phyloP scores from a whole-genome alignment of 37 sponge, comb jelly and placozoan species.

The Tethya wilhelma region DNA sequence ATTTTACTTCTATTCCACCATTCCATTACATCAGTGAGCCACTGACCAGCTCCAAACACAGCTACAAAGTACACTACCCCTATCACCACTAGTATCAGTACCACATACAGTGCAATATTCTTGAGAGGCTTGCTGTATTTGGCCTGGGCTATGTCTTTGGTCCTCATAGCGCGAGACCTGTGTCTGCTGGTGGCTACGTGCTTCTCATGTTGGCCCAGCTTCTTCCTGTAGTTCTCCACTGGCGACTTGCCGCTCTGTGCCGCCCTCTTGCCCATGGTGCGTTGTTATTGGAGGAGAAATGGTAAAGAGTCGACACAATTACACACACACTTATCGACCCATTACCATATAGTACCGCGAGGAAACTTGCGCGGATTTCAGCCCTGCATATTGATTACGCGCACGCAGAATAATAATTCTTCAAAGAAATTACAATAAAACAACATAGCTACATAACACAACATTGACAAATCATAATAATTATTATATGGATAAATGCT shows the following conservation, averaged over 20 bases:
- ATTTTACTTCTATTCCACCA: too few relatives aligned
- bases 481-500: too few relatives aligned
- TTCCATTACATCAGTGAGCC: neutral
- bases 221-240: constrained; percentile 11
- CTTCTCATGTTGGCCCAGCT: constrained; percentile 3
- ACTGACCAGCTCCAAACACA: neutral
- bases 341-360: too few relatives aligned
- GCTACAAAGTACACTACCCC: constrained; percentile 2
- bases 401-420: too few relatives aligned
- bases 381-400: too few relatives aligned
- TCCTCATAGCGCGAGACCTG: neutral
- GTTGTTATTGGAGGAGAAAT: neutral
- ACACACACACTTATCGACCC: too few relatives aligned
- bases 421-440: too few relatives aligned
- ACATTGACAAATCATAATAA: too few relatives aligned
- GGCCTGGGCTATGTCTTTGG: neutral
- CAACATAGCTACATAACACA: too few relatives aligned
- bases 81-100: neutral
- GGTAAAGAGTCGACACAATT: too few relatives aligned
- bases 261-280: neutral
- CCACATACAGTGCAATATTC: neutral
- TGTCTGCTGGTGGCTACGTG: neutral
- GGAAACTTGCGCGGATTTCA: too few relatives aligned
- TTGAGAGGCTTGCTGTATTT: neutral
- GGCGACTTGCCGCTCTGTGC: neutral